Evolutionary conservation across 2,888 invertebrate genomes (phyloP).

Genomic region (Volucella inanis): DNA sequence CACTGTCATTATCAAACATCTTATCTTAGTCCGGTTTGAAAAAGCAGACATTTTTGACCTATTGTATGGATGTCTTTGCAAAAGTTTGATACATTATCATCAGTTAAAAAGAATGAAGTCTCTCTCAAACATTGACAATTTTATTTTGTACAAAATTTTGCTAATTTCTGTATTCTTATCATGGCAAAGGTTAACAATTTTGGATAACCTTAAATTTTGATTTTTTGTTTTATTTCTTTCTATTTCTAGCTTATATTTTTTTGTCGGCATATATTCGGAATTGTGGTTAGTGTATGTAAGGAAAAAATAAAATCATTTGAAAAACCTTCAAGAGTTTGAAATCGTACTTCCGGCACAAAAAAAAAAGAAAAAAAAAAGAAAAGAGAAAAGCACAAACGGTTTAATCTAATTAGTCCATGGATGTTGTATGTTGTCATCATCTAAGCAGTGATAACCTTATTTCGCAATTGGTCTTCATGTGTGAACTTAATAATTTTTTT

Average conservation of each 20-base stretch:
- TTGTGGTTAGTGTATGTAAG: not conserved
- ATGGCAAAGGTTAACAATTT: conserved; percentile 52
- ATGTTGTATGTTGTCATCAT: conserved; percentile 62
- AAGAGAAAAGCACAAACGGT: conserved; percentile 41
- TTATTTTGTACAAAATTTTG: conserved; percentile 20
- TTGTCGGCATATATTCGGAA: conserved; percentile 41
- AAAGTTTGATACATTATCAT: conserved; percentile 19
- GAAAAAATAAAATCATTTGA: not conserved
- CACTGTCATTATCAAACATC: too few species aligned
- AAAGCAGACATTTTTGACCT: not conserved
- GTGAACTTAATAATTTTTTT: conserved; percentile 59
- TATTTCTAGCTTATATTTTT: conserved; percentile 2
- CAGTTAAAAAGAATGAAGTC: not conserved
- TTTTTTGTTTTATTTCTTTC: conserved; percentile 5
- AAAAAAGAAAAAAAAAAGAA: not conserved
- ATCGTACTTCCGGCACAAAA: conserved; percentile 64
- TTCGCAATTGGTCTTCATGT: conserved; percentile 72
- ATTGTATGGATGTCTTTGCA: not conserved
- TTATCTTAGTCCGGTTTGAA: too few species aligned
- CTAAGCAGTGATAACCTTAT: conserved; percentile 73
- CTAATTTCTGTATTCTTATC: conserved; percentile 55
- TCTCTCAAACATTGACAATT: conserved; percentile 5
- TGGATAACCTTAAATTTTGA: conserved; percentile 57
- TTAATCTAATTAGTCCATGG: conserved; percentile 74
- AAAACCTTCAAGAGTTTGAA: conserved; percentile 70